Percentiles rank a stretch among this genome's conserved stretches.
phyloP scores from a whole-genome alignment of 2,888 invertebrate species.

The Nomada ruficornis region DNA sequence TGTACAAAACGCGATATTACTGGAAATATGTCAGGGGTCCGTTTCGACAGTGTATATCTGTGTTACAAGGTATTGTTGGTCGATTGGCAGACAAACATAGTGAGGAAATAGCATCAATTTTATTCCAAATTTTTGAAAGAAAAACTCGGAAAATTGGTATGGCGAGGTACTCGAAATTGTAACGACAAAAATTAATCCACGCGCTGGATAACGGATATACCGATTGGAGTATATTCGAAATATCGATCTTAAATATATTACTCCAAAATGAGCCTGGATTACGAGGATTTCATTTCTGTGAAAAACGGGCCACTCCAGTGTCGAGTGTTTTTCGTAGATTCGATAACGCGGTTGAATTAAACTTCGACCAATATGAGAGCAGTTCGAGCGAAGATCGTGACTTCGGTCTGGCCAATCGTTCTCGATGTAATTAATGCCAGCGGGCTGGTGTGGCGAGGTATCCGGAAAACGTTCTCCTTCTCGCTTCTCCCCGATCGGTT shows the following conservation, averaged over 20 bases:
- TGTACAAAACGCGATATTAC: background rate
- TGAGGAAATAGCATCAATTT: too few relatives aligned
- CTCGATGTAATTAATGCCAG: conserved; percentile 73
- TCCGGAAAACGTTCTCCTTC: conserved; percentile 50
- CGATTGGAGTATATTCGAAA: background rate
- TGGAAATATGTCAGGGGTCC: background rate
- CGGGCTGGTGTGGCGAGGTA: conserved; percentile 45
- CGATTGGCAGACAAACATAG: too few relatives aligned
- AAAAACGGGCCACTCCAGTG: background rate
- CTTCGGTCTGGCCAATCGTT: conserved; percentile 67
- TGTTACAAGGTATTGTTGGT: too few relatives aligned
- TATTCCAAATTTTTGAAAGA: too few relatives aligned
- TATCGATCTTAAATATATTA: background rate
- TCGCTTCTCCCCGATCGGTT: conserved; percentile 56
- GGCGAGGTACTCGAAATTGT: too few relatives aligned
- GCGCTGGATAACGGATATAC: background rate
- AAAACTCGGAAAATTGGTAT: too few relatives aligned
- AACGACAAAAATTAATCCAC: too few relatives aligned
- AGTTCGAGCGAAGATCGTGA: conserved; percentile 41
- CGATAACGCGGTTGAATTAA: conserved; percentile 49
- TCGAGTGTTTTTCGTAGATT: conserved; percentile 28
- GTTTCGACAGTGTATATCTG: too few relatives aligned
- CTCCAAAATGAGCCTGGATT: background rate
- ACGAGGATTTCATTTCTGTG: background rate
- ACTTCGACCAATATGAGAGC: conserved; percentile 25